Percentiles rank a stretch among this genome's conserved stretches.
Evolutionary conservation across 2,797 vertebrate genomes (phyloP).

Genomic region (Nothura maculosa): DNA sequence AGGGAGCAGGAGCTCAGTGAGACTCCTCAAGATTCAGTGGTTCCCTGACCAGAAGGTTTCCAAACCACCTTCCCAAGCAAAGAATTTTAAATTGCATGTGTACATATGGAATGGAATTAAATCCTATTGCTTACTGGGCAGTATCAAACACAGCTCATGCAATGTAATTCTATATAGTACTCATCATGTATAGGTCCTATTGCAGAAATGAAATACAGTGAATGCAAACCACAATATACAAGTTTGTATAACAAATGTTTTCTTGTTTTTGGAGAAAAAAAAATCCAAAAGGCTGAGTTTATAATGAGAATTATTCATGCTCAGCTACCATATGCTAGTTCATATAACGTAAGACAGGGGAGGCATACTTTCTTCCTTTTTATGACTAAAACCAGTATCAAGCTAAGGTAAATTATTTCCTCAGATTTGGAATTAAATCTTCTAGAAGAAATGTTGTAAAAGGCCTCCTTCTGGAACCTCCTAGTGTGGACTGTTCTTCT

Average conservation of each 20-base stretch:
- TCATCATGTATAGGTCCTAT: rapidly evolving
- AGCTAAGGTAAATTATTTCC: neutral
- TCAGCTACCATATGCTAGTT: neutral
- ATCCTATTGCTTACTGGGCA: neutral
- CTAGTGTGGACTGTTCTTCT: neutral
- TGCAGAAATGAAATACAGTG: neutral
- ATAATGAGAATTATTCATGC: neutral
- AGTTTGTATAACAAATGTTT: neutral
- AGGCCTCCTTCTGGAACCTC: neutral
- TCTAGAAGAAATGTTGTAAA: neutral
- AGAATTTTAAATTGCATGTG: neutral
- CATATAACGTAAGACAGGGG: neutral
- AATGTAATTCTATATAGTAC: neutral
- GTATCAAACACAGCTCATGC: neutral
- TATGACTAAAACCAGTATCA: neutral
- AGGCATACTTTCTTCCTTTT: neutral
- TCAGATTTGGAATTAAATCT: neutral
- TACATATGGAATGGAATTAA: neutral
- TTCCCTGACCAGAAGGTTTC: neutral
- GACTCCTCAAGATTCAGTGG: neutral
- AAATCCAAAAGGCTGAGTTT: neutral
- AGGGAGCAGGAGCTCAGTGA: neutral
- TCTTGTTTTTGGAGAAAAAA: neutral
- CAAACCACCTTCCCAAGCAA: neutral
- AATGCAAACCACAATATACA: neutral